A percentile compares a stretch with the other conserved stretches of the same genome.
phyloP scores from a whole-genome alignment of 2,888 invertebrate species.

The Mythimna impura region DNA sequence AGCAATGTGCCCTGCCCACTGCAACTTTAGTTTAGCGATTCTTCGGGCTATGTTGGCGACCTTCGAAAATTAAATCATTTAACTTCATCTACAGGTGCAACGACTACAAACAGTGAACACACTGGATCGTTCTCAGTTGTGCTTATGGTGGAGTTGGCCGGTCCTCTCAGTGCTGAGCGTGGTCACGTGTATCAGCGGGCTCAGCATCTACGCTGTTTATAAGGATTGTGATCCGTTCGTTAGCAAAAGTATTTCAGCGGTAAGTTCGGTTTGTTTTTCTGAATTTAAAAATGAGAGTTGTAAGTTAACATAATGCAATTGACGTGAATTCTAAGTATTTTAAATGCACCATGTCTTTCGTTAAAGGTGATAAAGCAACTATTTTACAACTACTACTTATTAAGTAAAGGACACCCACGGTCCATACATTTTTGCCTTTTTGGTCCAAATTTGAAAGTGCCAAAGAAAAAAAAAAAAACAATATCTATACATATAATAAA shows the following conservation, averaged over 20 bases:
- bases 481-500: too few relatives aligned
- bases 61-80: background rate
- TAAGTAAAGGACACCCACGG: too few relatives aligned
- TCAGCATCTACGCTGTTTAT: conserved; percentile 96
- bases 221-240: conserved; percentile 94
- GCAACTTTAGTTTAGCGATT: too few relatives aligned
- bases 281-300: background rate
- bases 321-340: background rate
- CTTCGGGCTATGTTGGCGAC: too few relatives aligned
- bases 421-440: too few relatives aligned
- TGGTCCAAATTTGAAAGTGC: too few relatives aligned
- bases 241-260: conserved; percentile 91
- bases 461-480: too few relatives aligned
- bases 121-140: conserved; percentile 92
- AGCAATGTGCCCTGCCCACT: too few relatives aligned
- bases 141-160: conserved; percentile 95
- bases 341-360: background rate
- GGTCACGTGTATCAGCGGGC: conserved; percentile 94
- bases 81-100: conserved; percentile 88
- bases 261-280: conserved; percentile 64
- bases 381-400: too few relatives aligned
- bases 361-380: background rate
- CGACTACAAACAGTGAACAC: conserved; percentile 93
- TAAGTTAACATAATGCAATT: background rate
- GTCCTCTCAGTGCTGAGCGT: conserved; percentile 94